Evolutionary conservation across 2,113 vertebrate species (phyloP), one percentile per base, ranked within the genome.

Genomic region (Sinosuthora webbiana): DNA sequence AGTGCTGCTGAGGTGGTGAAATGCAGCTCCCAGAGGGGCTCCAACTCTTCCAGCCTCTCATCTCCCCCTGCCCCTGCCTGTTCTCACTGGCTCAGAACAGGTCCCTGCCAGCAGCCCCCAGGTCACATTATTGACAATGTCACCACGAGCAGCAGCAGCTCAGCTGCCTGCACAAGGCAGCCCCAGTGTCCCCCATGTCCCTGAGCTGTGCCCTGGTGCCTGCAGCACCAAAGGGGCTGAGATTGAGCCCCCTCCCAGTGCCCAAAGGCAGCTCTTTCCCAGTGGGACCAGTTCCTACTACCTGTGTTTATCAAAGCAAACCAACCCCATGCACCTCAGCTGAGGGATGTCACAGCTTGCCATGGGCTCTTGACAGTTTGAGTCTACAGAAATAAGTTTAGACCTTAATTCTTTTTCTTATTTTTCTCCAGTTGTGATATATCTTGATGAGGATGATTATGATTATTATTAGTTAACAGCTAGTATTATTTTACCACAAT

Each of bases 141-240:
- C 28, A 47, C 37, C 45, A 13, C 0, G 2, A 71, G 30, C 83
- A 81, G 53, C 59, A 60, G 70, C 60, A 81, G 69, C 74, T 59
- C 78, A 62, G 37, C 33, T 44, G 5, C 39, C 42, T 35, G 35
- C 13, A 28, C 1, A 4, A 25, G 22, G 35, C 16, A 89, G 31
- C n/a, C 41, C n/a, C 0, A 0, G 50, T 1, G 6, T 28, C 35
- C 50, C n/a, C 42, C 1, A 0, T n/a, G n/a, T 4, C 50, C 35
- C 39, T 53, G 60, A 53, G 39, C 49, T 53, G 49, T 53, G 31
- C 45, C 49, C 2, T 15, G 19, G 11, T 3, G 33, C 74, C 74
- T 35, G 81, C 74, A 69, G 62, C 18, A 1, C 59, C 7, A 0
- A 31, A 49, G 47, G 24, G 15, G 16, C 42, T 9, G 3, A 12